Conservation (phyloP, 2,113 vertebrate species). For the Rhinolophus ferrumequinum region DNA sequence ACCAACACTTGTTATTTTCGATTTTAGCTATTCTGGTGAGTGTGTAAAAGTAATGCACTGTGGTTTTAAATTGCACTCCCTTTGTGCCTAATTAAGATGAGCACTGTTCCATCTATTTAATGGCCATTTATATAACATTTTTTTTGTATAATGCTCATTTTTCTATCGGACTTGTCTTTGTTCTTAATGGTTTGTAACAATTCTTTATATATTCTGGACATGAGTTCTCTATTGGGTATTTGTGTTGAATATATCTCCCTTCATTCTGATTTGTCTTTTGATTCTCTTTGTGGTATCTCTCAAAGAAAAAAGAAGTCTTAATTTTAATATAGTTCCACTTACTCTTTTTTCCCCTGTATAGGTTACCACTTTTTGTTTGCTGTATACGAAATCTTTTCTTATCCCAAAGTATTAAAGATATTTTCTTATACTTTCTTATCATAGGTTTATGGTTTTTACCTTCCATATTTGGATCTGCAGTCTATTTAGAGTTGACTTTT, state of each 20-base stretch:
- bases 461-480: not conserved
- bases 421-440: not conserved
- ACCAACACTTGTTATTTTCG: not conserved
- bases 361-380: not conserved
- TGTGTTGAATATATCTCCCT: not conserved
- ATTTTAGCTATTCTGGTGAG: not conserved
- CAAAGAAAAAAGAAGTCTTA: not conserved
- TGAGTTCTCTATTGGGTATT: not conserved
- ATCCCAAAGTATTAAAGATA: not conserved
- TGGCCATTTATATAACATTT: not conserved
- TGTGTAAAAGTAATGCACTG: not conserved
- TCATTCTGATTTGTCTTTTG: constrained; percentile 27
- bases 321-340: not conserved
- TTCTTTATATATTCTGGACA: not conserved
- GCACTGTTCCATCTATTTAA: not conserved
- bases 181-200: not conserved
- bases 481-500: not conserved
- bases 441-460: not conserved
- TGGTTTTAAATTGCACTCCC: not conserved
- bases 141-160: not conserved
- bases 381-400: not conserved
- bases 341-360: not conserved
- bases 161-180: not conserved
- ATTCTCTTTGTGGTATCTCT: not conserved
- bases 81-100: not conserved